Evolutionary conservation across 2,888 invertebrate species (phyloP).

Genomic region (Drosophila nr. fundita): DNA sequence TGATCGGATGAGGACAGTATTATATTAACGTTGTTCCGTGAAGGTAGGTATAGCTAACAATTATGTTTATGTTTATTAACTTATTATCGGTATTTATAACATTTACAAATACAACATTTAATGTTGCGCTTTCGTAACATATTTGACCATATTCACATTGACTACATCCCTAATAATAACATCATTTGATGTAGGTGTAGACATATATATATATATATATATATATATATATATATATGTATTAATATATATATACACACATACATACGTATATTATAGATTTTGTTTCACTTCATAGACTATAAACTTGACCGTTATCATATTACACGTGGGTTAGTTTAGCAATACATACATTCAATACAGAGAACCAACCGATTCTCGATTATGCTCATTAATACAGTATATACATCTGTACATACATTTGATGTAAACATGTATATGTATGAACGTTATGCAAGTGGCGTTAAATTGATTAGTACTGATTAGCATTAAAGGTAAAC

Average conservation of each 20-base stretch:
- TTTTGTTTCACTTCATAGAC: conserved; percentile 19
- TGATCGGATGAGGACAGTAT: conserved; percentile 26
- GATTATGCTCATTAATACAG: conserved; percentile 18
- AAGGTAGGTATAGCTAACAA: conserved; percentile 48
- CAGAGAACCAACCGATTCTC: conserved; percentile 23
- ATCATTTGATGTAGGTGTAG: conserved; percentile 37
- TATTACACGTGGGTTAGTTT: conserved; percentile 63
- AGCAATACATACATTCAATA: conserved; percentile 22
- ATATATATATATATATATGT: conserved; percentile 32
- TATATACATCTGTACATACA: conserved; percentile 35
- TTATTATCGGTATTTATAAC: conserved; percentile 44
- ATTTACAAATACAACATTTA: conserved; percentile 70
- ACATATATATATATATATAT: conserved; percentile 20
- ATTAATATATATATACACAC: conserved; percentile 25
- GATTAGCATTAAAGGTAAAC: conserved; percentile 41
- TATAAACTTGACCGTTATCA: conserved; percentile 33
- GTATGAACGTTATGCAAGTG: conserved; percentile 36
- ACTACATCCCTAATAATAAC: conserved; percentile 5
- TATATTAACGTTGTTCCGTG: conserved; percentile 29
- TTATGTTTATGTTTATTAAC: conserved; percentile 19
- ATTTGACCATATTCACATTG: conserved; percentile 35
- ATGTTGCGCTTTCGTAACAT: conserved; percentile 35
- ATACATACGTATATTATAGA: conserved; percentile 21
- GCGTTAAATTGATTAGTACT: conserved; percentile 44
- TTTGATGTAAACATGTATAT: conserved; percentile 47